Conservation (phyloP, 2,888 invertebrate genomes). For the Ariolimax columbianus region DNA sequence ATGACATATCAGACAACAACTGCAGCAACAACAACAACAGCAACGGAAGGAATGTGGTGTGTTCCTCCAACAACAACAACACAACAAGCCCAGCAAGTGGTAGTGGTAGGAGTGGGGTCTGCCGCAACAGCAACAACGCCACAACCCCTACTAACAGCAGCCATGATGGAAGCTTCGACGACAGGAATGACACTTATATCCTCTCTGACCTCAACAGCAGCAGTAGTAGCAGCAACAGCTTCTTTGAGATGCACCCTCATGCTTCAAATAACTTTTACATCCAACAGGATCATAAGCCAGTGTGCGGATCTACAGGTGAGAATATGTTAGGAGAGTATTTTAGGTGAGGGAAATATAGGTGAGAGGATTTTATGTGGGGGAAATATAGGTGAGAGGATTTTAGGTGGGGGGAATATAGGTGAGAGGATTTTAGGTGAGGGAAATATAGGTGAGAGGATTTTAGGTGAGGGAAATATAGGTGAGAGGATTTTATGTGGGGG, state of each 20-base stretch:
- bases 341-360: too few relatives aligned
- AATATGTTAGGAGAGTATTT: too few relatives aligned
- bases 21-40: background rate
- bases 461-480: too few relatives aligned
- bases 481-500: too few relatives aligned
- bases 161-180: constrained; percentile 3
- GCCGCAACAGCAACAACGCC: background rate
- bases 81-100: background rate
- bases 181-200: constrained; percentile 15
- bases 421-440: too few relatives aligned
- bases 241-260: constrained; percentile 30
- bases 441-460: too few relatives aligned
- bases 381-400: too few relatives aligned
- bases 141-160: constrained; percentile 20
- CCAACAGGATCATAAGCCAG: constrained; percentile 17
- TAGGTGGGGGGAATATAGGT: too few relatives aligned
- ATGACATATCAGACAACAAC: constrained; percentile 20
- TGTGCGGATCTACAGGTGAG: constrained; percentile 21
- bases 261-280: background rate
- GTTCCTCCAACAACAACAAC: background rate
- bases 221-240: constrained; percentile 24
- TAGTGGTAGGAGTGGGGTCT: background rate
- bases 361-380: too few relatives aligned
- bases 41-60: background rate
- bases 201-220: constrained; percentile 39